Conservation (phyloP, 2,888 invertebrate genomes). For the Eurytoma adleriae region DNA sequence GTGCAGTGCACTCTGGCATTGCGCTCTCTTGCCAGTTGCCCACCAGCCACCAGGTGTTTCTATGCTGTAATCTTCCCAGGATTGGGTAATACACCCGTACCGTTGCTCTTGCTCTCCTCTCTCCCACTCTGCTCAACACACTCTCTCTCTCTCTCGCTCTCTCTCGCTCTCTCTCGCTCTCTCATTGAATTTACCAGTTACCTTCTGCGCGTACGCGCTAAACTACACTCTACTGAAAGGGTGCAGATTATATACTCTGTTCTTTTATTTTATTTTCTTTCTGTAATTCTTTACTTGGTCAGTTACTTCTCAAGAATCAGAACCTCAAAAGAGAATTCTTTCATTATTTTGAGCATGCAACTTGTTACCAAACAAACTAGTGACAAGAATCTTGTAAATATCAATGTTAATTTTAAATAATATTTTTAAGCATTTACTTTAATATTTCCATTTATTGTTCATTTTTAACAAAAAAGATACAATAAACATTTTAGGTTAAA, state of each 20-base stretch:
- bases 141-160: not conserved
- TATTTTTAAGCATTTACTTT: no score
- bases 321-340: no score
- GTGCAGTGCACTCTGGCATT: slow-evolving; percentile 76
- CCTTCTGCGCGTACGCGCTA: slow-evolving; percentile 2
- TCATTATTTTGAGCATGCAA: no score
- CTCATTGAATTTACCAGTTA: not conserved
- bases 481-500: slow-evolving; percentile 60
- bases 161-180: slow-evolving; percentile 32
- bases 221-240: slow-evolving; percentile 37
- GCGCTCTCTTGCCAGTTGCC: slow-evolving; percentile 67
- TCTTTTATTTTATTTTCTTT: slow-evolving; percentile 4
- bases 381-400: no score
- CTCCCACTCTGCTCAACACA: not conserved
- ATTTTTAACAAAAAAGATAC: no score
- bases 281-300: no score
- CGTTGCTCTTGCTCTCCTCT: slow-evolving; percentile 63
- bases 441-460: no score
- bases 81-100: slow-evolving; percentile 72
- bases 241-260: not conserved
- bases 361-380: no score
- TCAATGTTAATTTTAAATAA: no score
- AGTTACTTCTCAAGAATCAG: no score
- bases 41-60: slow-evolving; percentile 75
- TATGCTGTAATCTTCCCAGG: slow-evolving; percentile 74